Evolutionary conservation across 1,140 invertebrate species (phyloP), one percentile per base, ranked within the genome.

Genomic region (Ceratosolen fusciceps): DNA sequence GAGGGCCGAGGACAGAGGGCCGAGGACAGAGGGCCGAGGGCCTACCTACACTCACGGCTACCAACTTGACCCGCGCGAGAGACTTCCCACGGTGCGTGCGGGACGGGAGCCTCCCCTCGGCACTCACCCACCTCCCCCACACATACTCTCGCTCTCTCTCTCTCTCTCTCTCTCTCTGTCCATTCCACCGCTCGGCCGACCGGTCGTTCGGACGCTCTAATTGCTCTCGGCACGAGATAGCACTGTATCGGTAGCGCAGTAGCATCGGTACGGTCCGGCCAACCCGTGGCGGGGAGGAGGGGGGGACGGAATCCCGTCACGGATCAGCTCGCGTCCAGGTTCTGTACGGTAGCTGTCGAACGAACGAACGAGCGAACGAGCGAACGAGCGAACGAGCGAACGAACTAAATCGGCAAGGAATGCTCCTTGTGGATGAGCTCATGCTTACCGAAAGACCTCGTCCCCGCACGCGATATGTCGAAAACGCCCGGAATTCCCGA

Each of bases 31-130:
- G n/a, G n/a, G n/a, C n/a, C n/a, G n/a, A n/a, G n/a, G n/a, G n/a
- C n/a, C n/a, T n/a, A n/a, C n/a, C n/a, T n/a, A n/a, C n/a, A n/a
- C n/a, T n/a, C n/a, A n/a, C n/a, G 82, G 76, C 58, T 54, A 73
- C 29, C 58, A 56, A 52, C 39, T 79, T 88, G 88, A 86, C 84
- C 86, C 84, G 84, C 81, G 85, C 86, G 84, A 84, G 84, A 84
- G 83, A 87, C 85, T 90, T 89, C 87, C 88, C 88, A 88, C 87
- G 87, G 83, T 84, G 84, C 79, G 82, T 81, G 80, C 8, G 43
- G 7, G 16, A 47, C 43, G 43, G 43, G 8, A 47, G 43, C 43
- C 43, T 7, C 8, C 43, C 43, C 16, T 7, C 16, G 7, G 43
- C 16, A 16, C 43, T 9, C 16, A 7, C 16, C 16, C 16, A 47